phyloP scores from a whole-genome alignment of 1,140 invertebrate genomes.

The Caenorhabditis remanei region DNA sequence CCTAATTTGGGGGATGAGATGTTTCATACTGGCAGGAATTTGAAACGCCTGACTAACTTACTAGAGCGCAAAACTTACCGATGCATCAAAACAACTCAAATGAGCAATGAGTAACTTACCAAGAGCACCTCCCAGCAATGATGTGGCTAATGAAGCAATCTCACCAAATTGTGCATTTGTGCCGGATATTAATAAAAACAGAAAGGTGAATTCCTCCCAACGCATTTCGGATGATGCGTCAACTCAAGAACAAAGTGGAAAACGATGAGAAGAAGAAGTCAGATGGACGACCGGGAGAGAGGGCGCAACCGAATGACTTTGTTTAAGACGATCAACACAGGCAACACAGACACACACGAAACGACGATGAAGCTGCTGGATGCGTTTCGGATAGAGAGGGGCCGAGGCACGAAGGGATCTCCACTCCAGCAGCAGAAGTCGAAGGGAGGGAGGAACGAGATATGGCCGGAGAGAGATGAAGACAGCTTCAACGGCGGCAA shows the following conservation, averaged over 20 bases:
- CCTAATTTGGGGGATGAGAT: no score
- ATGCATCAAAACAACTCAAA: no score
- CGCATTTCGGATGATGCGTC: constrained; percentile 16
- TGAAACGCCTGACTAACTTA: no score
- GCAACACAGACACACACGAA: background rate
- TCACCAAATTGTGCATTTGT: constrained; percentile 63
- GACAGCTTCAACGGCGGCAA: background rate
- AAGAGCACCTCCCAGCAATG: constrained; percentile 67
- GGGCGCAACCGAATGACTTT: constrained; percentile 46
- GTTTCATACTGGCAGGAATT: no score
- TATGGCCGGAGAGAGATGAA: background rate
- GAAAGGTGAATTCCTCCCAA: constrained; percentile 3
- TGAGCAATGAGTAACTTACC: background rate
- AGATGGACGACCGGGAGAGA: background rate
- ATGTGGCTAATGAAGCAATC: constrained; percentile 73
- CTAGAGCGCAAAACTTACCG: no score
- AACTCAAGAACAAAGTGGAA: constrained; percentile 34
- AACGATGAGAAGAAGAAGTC: background rate
- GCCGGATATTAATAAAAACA: constrained; percentile 12
- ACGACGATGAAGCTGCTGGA: constrained; percentile 7
- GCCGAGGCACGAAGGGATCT: background rate
- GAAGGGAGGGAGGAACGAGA: constrained; percentile 4
- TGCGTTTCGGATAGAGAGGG: constrained; percentile 32
- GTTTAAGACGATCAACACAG: constrained; percentile 37
- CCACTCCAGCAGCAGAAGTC: background rate